Base-by-base conservation (phyloP, 1,140 invertebrate species). In the Drosophila ananassae region DNA sequence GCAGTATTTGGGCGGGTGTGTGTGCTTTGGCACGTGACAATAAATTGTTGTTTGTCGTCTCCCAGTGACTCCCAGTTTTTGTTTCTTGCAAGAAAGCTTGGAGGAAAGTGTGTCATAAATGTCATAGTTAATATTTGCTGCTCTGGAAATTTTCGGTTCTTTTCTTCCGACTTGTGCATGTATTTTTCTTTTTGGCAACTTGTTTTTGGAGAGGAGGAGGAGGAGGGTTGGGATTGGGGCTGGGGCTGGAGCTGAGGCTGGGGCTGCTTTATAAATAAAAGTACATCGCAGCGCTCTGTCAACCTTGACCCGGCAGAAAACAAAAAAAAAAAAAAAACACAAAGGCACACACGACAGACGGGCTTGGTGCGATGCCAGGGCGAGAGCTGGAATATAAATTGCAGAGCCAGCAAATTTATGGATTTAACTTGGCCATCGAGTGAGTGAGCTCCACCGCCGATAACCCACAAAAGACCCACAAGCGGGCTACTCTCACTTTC, bases 91-190 rank as follows among this genome's bases (percentile, higher is more conserved):
- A 55, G 59, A 67, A 66, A 44, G 63, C 47, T 21, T 10, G 50
- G 74, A 73, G 82, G 75, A 87, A 85, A 85, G 83, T 85, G 82
- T 85, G 82, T 79, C 82, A 85, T 85, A 85, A 85, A 85, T 82
- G 82, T 89, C 82, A 85, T 89, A 89, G 82, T 85, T 89, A 85
- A 85, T 85, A 85, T 85, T 85, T 85, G 82, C 83, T 85, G 79
- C 67, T 82, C 55, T 71, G 61, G 77, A 68, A 67, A 75, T 54
- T 76, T 76, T 73, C 58, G 41, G 56, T 54, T 55, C 37, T 72
- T 56, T 55, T 48, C 10, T 24, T 53, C 32, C 32, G 30, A 34
- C 12, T 10, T 51, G 3, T 52, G 4, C 24, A 17, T 24, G 8
- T 30, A 21, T 25, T 56, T 53, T 48, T 39, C 34, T 69, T 78